phyloP scores from a whole-genome alignment of 2,113 vertebrate genomes.

The Tichodroma muraria region DNA sequence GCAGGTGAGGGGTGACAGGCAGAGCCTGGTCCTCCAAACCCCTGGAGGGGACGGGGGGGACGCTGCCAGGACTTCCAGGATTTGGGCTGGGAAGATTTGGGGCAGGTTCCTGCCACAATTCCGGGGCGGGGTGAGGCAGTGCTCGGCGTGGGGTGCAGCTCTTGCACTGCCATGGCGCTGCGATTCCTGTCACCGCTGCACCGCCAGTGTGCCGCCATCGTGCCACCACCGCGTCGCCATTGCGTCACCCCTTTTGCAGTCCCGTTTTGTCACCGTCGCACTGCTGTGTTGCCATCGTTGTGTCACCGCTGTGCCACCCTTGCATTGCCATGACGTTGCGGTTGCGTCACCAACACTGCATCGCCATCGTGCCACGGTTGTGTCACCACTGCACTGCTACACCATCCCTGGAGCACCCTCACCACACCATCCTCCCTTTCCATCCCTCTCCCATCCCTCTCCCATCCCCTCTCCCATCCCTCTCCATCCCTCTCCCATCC shows the following conservation, averaged over 20 bases:
- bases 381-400: neutral
- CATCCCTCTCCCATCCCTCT: rapidly evolving
- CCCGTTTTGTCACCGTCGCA: neutral
- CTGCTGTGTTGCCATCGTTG: too few relatives aligned
- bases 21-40: neutral
- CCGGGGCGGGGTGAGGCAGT: too few relatives aligned
- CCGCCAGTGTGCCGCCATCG: rapidly evolving
- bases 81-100: neutral
- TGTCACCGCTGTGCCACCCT: neutral
- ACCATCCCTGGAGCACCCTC: rapidly evolving
- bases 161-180: rapidly evolving
- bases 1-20: neutral
- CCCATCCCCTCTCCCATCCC: too few relatives aligned
- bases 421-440: rapidly evolving
- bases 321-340: neutral
- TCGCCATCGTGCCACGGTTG: rapidly evolving
- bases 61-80: neutral
- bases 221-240: rapidly evolving
- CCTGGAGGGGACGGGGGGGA: neutral
- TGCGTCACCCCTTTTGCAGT: rapidly evolving
- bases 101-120: rapidly evolving
- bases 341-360: neutral
- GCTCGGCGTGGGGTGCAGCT: rapidly evolving
- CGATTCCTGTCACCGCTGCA: too few relatives aligned
- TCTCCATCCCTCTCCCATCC: too few relatives aligned